Conservation (phyloP, 2,113 vertebrate genomes). For the Rhegmatorhina hoffmannsi region DNA sequence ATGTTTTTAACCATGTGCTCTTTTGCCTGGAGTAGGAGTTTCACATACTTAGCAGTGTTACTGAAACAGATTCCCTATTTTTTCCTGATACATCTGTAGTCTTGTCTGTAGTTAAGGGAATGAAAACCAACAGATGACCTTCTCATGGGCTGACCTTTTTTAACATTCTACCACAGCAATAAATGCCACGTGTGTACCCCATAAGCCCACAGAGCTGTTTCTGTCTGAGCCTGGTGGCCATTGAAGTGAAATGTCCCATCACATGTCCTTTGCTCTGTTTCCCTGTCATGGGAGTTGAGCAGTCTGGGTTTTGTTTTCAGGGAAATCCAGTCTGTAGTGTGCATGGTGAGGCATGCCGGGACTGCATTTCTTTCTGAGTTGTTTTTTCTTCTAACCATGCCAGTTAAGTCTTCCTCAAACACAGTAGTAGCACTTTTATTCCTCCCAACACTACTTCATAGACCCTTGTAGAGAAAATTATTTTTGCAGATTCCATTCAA, state of each 20-base stretch:
- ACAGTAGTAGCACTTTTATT: background rate
- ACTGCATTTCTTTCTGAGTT: background rate
- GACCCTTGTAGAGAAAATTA: background rate
- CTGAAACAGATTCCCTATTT: background rate
- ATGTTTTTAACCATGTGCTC: background rate
- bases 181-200: accelerated
- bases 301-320: background rate
- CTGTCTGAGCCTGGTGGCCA: background rate
- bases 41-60: background rate
- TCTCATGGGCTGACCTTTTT: background rate
- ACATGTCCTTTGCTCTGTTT: background rate
- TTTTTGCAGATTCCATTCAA: background rate
- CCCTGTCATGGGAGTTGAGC: background rate
- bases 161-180: background rate
- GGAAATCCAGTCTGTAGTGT: background rate
- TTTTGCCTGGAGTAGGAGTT: background rate
- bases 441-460: background rate
- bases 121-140: background rate
- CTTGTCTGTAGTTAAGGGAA: background rate
- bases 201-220: background rate
- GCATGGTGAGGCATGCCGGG: no score
- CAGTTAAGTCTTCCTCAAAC: background rate
- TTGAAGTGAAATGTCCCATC: background rate
- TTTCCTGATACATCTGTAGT: accelerated
- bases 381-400: background rate